Evolutionary conservation across 1,140 invertebrate species (phyloP), one percentile per base, ranked within the genome.

Genomic region (Vollenhovia emeryi): DNA sequence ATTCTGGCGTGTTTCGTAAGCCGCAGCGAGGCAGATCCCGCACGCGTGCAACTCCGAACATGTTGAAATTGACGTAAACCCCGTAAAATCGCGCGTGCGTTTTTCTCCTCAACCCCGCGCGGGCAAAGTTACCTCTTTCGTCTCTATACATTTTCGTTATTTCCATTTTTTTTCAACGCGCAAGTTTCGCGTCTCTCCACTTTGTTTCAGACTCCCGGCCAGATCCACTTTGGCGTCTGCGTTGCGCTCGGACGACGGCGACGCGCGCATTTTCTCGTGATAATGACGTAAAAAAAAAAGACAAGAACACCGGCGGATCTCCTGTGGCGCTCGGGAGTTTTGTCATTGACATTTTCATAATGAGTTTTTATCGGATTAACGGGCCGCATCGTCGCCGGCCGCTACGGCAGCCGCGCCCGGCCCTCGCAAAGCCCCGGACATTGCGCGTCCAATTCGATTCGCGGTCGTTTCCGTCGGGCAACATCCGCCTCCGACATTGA

Each of bases 271-370:
- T 36, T 27, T 18, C 75, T 50, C 30, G 21, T n/a, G 60, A 30
- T 68, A 55, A 79, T 40, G 60, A 78, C 21, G 21, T n/a, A 33
- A 27, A 66, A 78, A n/a, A n/a, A n/a, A n/a, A n/a, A n/a, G n/a
- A n/a, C n/a, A n/a, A n/a, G n/a, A n/a, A 36, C 8, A 48, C 48
- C 76, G n/a, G 30, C 43, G 43, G 18, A 78, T 13, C n/a, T 66
- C 7, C 60, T 9, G 45, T 50, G 59, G 30, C 30, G 15, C 36
- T n/a, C n/a, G n/a, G 18, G 24, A 80, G 24, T 71, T 82, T 82
- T 71, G 66, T 45, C 66, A 73, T 73, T 73, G 78, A 82, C 66
- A 73, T 82, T 82, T 57, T 82, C 66, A 73, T 73, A 82, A 82
- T 71, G 78, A 71, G 78, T 73, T 82, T 73, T 82, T 82, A 73